Evolutionary conservation across 92 coral and sea anemone species (phyloP).

Genomic region (Micromussa lordhowensis): DNA sequence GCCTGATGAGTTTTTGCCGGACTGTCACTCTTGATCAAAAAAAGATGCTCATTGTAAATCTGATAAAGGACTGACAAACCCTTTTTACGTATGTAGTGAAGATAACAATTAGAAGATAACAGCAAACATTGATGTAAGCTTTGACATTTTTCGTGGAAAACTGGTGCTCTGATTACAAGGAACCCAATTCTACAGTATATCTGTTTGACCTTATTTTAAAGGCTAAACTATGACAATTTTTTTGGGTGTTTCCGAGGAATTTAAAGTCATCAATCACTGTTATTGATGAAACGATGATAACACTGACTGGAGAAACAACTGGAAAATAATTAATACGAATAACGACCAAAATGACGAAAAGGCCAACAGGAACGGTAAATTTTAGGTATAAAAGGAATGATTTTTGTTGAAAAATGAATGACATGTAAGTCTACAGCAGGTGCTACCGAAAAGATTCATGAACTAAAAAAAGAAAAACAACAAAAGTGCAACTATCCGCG

Average conservation of each 20-base stretch:
- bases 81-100: neutral
- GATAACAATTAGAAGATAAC: neutral
- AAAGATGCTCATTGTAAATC: neutral
- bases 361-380: neutral
- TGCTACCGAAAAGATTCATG: neutral
- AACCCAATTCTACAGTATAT: neutral
- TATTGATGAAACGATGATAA: neutral
- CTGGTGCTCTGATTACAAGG: neutral
- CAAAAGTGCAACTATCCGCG: neutral
- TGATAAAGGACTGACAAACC: neutral
- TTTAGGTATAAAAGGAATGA: neutral
- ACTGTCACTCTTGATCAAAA: neutral
- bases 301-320: neutral
- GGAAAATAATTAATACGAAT: neutral
- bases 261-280: neutral
- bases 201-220: too few relatives aligned
- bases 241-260: neutral
- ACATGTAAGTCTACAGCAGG: neutral
- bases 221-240: neutral
- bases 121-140: neutral
- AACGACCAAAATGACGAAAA: too few relatives aligned
- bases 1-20: neutral
- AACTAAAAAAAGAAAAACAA: too few relatives aligned
- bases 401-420: neutral
- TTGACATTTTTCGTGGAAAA: neutral